Base-by-base conservation (phyloP, 1,140 invertebrate species). In the Euschistus heros region DNA sequence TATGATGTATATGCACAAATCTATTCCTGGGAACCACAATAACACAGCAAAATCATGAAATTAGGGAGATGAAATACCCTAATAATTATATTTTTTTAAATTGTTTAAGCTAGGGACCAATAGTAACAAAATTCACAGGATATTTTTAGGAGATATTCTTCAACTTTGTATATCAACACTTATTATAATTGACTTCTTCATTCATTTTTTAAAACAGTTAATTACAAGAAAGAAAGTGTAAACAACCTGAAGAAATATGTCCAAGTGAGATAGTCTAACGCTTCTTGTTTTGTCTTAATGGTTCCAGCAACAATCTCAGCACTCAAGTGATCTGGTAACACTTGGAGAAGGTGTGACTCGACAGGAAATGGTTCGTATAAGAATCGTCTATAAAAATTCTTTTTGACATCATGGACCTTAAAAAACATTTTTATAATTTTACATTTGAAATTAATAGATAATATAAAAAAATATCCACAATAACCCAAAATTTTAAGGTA, bases 341-440 rank as follows among this genome's bases (percentile, higher is more conserved):
- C 95, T 63, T 85, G 82, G 8, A 98, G 75, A 17, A 99, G 76
- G 75, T 88, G 95, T 0, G 95, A 98, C 75, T 99, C 97, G 0
- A 99, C 96, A 0, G 97, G 97, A 76, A 99, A 99, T 0, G 97
- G 97, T 75, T 99, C 94, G 75, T 99, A 98, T 0, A 99, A 76
- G 76, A 99, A 99, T 74, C 97, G 97, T 74, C 97, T 97, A 77
- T 99, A 99, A 79, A 98, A 99, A 74, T 94, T 91, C 76, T 99
- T 99, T 76, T 99, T 99, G 24, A 91, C 84, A 72, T 99, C 97
- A 71, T 99, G 97, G 0, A 99, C 70, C 71, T 72, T 22, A 64
- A 69, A n/a, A 64, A 18, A 18, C 52, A 63, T 47, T 18, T 4
- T 10, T 5, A 46, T 37, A 42, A 57, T 6, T 6, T 57, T 37